Evolutionary conservation across 2,888 invertebrate species (phyloP).

Genomic region (Sarcophaga rosellei): DNA sequence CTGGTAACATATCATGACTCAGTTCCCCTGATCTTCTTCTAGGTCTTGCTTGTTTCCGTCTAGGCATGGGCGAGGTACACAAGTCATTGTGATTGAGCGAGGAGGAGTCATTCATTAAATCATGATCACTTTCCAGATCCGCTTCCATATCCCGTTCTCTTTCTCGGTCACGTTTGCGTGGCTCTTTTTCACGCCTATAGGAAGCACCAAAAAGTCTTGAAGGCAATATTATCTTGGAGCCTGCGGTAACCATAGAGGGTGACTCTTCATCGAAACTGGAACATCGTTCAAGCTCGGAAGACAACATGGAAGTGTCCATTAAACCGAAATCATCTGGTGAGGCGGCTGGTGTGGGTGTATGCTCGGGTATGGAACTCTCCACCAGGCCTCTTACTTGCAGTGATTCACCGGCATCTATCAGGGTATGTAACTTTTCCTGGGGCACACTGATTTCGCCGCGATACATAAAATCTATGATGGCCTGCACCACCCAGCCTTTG

Average conservation of each 20-base stretch:
- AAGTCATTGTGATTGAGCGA: conserved; percentile 78
- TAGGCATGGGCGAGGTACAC: conserved; percentile 90
- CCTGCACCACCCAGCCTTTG: conserved; percentile 93
- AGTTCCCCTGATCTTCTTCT: conserved; percentile 90
- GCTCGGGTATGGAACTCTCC: conserved; percentile 83
- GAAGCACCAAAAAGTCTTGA: conserved; percentile 79
- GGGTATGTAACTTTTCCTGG: conserved; percentile 90
- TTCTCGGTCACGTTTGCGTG: conserved; percentile 70
- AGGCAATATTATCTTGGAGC: conserved; percentile 79
- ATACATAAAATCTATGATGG: conserved; percentile 96
- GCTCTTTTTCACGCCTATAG: conserved; percentile 75
- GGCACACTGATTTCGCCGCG: conserved; percentile 94
- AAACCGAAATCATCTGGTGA: conserved; percentile 79
- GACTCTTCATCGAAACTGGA: conserved; percentile 82
- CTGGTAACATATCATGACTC: conserved; percentile 77
- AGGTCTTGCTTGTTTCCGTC: conserved; percentile 93
- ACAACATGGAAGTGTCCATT: conserved; percentile 77
- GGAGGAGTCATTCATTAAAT: conserved; percentile 73
- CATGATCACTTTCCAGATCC: conserved; percentile 80
- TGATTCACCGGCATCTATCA: conserved; percentile 94
- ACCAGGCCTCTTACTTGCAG: conserved; percentile 91
- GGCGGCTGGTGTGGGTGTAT: conserved; percentile 81
- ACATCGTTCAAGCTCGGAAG: conserved; percentile 78
- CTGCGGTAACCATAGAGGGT: conserved; percentile 80
- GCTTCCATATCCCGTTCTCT: conserved; percentile 74